phyloP scores from a whole-genome alignment of 2,113 vertebrate species.

The Pleuronectes platessa region DNA sequence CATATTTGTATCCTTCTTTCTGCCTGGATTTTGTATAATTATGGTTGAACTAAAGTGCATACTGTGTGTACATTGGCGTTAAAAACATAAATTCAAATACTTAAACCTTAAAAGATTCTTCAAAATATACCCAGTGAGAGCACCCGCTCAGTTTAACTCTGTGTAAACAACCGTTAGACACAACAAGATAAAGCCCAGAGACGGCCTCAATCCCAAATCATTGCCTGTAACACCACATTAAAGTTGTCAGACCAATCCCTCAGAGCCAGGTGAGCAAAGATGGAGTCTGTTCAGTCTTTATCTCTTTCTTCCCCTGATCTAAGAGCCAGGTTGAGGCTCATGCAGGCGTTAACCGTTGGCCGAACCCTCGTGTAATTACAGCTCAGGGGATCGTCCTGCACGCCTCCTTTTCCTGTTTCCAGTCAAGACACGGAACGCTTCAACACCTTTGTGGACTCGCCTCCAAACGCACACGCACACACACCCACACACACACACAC shows the following conservation, averaged over 20 bases:
- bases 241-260: background rate
- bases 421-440: constrained; percentile 36
- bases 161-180: constrained; percentile 10
- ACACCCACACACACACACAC: too few relatives aligned
- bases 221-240: constrained; percentile 18
- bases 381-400: constrained; percentile 6
- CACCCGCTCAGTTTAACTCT: background rate
- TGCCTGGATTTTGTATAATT: background rate
- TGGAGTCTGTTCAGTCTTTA: background rate
- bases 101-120: background rate
- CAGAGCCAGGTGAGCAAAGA: constrained; percentile 13
- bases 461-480: background rate
- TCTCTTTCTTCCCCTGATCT: constrained; percentile 3
- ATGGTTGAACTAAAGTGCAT: background rate
- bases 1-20: constrained; percentile 9
- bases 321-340: background rate
- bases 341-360: background rate
- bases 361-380: constrained; percentile 42
- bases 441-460: constrained; percentile 46
- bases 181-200: constrained; percentile 16
- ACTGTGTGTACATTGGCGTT: background rate
- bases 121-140: background rate
- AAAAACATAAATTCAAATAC: background rate
- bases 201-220: constrained; percentile 15
- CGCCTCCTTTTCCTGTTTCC: constrained; percentile 46